phyloP scores from a whole-genome alignment of 2,113 vertebrate species.

The Tauraco erythrolophus region DNA sequence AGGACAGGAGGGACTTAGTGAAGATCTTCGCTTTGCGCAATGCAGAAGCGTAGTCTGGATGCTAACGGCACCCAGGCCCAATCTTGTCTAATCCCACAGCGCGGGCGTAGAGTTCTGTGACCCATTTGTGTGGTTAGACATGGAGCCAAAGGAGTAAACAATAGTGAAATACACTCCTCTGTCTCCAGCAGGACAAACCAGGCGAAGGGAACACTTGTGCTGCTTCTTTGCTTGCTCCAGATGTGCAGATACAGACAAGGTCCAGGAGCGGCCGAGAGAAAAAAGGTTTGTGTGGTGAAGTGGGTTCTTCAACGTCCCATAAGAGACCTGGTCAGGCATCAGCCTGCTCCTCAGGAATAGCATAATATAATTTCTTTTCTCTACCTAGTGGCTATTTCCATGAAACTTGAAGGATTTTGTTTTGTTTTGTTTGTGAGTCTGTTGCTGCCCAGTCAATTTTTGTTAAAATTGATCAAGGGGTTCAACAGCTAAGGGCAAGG shows the following conservation, averaged over 20 bases:
- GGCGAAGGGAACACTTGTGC: not conserved
- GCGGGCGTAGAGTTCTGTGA: accelerated
- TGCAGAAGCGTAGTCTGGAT: not conserved
- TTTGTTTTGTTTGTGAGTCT: not conserved
- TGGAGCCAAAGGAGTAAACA: not conserved
- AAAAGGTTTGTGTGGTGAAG: not conserved
- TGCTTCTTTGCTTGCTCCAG: not conserved
- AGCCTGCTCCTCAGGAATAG: not conserved
- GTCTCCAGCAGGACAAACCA: not conserved
- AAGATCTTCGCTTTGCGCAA: accelerated
- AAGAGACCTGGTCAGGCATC: not conserved
- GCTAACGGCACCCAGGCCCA: not conserved
- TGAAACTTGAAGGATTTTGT: not conserved
- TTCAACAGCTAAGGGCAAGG: not conserved
- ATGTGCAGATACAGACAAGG: not conserved
- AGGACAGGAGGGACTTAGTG: not conserved
- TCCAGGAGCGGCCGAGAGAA: not conserved
- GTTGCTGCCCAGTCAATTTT: not conserved
- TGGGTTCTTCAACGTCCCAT: not conserved
- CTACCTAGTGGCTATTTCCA: not conserved
- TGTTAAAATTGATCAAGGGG: not conserved
- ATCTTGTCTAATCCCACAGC: not conserved
- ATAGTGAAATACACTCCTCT: not conserved
- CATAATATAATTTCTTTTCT: not conserved
- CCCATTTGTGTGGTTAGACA: not conserved